Percentiles rank a stretch among this genome's conserved stretches.
Conservation (phyloP, 2,888 invertebrate species). For the Strigamia crassipes region DNA sequence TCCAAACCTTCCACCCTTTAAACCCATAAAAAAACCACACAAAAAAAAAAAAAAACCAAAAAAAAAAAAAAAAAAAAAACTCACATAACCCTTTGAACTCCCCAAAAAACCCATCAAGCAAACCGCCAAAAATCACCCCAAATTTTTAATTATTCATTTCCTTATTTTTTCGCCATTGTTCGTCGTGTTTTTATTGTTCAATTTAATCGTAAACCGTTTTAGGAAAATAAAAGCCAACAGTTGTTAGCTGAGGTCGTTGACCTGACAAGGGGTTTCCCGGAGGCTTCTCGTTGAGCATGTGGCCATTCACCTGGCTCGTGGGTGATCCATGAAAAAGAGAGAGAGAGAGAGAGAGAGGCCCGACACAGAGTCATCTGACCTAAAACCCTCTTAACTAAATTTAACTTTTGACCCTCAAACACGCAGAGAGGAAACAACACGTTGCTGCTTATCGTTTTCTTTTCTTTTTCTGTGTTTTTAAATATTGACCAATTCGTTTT, state of each 20-base stretch:
- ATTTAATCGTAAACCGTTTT: neutral
- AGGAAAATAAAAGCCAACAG: neutral
- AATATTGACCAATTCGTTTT: neutral
- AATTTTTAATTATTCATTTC: no score
- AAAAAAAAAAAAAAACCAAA: no score
- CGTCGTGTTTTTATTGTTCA: neutral
- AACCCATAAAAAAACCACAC: no score
- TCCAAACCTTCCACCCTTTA: neutral
- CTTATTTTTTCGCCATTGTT: no score
- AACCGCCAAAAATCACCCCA: neutral
- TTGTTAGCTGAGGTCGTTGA: neutral
- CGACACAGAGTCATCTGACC: constrained; percentile 10
- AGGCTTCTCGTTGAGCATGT: neutral
- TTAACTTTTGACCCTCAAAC: neutral
- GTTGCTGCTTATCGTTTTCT: neutral
- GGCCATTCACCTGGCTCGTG: constrained; percentile 10
- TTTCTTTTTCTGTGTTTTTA: neutral
- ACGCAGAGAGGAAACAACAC: neutral
- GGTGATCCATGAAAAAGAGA: constrained; percentile 10
- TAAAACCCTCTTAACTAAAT: constrained; percentile 10
- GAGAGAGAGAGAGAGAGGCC: constrained; percentile 10
- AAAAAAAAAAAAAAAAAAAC: no score
- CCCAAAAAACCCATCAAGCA: no score
- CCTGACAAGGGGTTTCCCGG: neutral
- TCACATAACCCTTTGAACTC: no score